Evolutionary conservation across 35 echinoderm and acorn worm genomes (phyloP).

Genomic region (Ophioderma brevispina): DNA sequence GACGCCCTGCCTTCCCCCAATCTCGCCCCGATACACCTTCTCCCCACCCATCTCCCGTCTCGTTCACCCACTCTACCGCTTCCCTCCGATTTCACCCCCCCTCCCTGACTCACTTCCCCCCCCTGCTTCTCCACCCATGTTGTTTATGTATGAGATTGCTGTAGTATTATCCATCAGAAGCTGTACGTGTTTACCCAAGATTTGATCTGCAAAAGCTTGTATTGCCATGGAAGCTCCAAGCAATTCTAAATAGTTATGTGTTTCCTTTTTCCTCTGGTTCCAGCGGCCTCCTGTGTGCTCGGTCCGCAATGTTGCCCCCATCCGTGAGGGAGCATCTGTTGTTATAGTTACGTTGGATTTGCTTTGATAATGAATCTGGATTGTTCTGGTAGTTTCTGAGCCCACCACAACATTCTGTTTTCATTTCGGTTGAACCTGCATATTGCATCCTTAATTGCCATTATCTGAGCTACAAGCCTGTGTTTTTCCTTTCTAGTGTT

Average conservation of each 20-base stretch:
- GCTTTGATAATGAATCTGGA: neutral
- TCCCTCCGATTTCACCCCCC: no score
- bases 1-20: no score
- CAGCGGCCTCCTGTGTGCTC: neutral
- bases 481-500: constrained; percentile 4
- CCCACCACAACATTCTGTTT: neutral
- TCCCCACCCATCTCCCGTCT: no score
- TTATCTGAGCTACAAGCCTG: neutral
- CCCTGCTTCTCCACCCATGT: neutral
- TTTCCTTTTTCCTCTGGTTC: neutral
- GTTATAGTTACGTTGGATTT: constrained; percentile 10
- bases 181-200: no score
- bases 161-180: neutral
- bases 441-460: neutral
- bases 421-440: neutral
- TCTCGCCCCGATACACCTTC: no score
- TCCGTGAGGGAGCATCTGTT: constrained; percentile 46
- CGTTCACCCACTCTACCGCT: no score
- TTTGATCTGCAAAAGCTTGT: neutral
- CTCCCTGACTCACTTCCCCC: no score
- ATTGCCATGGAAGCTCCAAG: neutral
- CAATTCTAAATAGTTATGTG: neutral
- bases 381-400: neutral
- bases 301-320: neutral
- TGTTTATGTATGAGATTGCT: neutral